Conservation (phyloP, 2,888 invertebrate genomes). For the Frankliniella intonsa region DNA sequence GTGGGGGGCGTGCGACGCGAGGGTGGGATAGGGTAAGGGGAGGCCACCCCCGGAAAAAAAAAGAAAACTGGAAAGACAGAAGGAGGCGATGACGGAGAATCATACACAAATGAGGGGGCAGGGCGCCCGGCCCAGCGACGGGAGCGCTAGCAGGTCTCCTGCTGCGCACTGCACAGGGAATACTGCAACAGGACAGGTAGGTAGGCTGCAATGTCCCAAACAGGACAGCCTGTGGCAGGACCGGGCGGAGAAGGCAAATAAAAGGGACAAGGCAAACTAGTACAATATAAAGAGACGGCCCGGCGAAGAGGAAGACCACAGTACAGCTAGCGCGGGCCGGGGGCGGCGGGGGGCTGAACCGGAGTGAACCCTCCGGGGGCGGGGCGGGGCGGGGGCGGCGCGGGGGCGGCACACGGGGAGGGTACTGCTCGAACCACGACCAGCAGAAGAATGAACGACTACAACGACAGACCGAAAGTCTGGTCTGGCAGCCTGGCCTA, state of each 20-base stretch:
- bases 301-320: background rate
- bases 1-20: background rate
- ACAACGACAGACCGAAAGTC: slow-evolving; percentile 5
- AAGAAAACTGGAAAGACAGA: background rate
- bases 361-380: too few species aligned
- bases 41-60: background rate
- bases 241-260: background rate
- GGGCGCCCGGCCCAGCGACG: background rate
- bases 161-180: background rate
- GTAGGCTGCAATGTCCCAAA: background rate
- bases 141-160: background rate
- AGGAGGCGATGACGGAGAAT: background rate
- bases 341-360: background rate
- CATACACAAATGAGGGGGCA: background rate
- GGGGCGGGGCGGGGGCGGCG: background rate
- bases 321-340: background rate
- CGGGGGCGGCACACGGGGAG: too few species aligned
- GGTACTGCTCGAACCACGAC: background rate
- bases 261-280: background rate
- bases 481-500: background rate
- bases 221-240: background rate
- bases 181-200: background rate
- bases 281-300: background rate
- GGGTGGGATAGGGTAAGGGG: too few species aligned
- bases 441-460: slow-evolving; percentile 13